Evolutionary conservation across 2,113 vertebrate species (phyloP), one percentile per base, ranked within the genome.

Genomic region (Sarotherodon lohbergeri): DNA sequence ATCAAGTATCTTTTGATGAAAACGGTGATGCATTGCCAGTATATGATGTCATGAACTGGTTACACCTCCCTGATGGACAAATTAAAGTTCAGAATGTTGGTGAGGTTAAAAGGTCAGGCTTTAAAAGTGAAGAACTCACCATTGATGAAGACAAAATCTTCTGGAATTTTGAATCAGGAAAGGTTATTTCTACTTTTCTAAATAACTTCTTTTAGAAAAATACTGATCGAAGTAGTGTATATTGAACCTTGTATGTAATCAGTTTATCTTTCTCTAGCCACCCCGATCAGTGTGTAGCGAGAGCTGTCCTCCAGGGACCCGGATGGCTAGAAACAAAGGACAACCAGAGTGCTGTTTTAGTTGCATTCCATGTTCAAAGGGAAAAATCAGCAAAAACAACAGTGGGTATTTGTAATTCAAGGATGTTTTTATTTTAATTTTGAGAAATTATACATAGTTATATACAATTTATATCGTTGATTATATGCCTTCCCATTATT

Each of bases 281-380:
- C 96, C 93, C 1, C 84, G 46, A 4, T 97, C 95, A 4, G 89
- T 96, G 22, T 96, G 96, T 66, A 96, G 95, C 57, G 91, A 97
- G n/a, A 89, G 90, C 24, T 97, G 97, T 66, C 90, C 50, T n/a
- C 91, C 96, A 16, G 96, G 96, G 11, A 97, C 95, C 16, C 78
- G 90, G n/a, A 95, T 92, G 73, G 96, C 94, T 39, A 94, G 93
- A 85, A 91, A 81, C 36, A 95, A 95, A 4, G 94, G 95, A 4
- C 90, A 96, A 41, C 96, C 96, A 3, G 68, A 94, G 17, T 97
- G 96, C 81, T 96, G 96, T 89, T 97, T 96, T 78, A 94, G 96
- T 61, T 97, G 96, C 59, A 93, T 97, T 24, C 87, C 88, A 2
- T 97, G 96, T 88, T 95, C 96, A 56, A 95, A 96, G 1, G 97